Conservation (phyloP, 2,797 vertebrate genomes). For the Telmatherina bonti region DNA sequence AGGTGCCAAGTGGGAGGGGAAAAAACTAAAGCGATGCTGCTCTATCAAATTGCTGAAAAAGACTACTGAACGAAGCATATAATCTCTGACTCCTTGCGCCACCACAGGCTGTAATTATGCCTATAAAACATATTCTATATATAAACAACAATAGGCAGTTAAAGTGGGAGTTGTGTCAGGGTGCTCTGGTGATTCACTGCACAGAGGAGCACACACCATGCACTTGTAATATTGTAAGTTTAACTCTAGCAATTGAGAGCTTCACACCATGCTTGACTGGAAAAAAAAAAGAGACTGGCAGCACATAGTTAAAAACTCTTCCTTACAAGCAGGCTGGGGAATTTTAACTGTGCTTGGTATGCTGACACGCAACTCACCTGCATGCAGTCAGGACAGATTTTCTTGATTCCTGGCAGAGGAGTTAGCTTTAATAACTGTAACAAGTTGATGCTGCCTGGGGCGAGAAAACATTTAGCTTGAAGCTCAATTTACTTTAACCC, state of each 20-base stretch:
- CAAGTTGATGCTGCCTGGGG: constrained; percentile 16
- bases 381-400: constrained; percentile 29
- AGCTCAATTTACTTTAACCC: background rate
- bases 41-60: constrained; percentile 37
- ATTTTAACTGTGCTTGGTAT: constrained; percentile 16
- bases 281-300: constrained; percentile 5
- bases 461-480: constrained; percentile 11
- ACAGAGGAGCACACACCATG: constrained; percentile 54
- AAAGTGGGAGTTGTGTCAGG: constrained; percentile 74
- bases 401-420: constrained; percentile 32
- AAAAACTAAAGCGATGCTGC: background rate
- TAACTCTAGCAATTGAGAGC: constrained; percentile 39
- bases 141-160: constrained; percentile 78
- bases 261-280: constrained; percentile 27
- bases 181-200: constrained; percentile 65
- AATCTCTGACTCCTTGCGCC: constrained; percentile 59
- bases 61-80: constrained; percentile 50
- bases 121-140: constrained; percentile 77
- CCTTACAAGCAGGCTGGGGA: constrained; percentile 9
- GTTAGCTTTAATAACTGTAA: constrained; percentile 4
- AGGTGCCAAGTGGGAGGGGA: background rate
- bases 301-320: constrained; percentile 17
- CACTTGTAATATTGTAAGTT: constrained; percentile 26
- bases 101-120: constrained; percentile 66
- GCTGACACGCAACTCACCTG: constrained; percentile 27